Evolutionary conservation across 2,113 vertebrate species (phyloP), one percentile per base, ranked within the genome.

Genomic region (Charadrius vociferus): DNA sequence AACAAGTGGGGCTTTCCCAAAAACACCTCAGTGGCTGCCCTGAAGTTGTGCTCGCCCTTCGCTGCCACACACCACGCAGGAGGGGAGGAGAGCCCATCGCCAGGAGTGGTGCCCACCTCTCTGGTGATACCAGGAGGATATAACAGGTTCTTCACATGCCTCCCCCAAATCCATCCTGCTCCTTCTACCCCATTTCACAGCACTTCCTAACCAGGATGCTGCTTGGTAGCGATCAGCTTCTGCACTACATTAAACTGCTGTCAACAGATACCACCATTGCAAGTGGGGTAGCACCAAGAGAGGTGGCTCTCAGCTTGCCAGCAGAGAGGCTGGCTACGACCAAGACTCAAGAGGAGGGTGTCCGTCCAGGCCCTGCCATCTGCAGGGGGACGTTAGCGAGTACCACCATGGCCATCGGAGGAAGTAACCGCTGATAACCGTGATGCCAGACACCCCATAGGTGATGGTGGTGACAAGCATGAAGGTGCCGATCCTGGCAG

Each of bases 381-480:
- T 68, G 73, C n/a, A 34, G 1, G 2, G 37, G 66, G 41, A 21
- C 16, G 50, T 41, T 19, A 32, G 37, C 1, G 8, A 85, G 50
- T 34, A 34, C 30, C 5, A 1, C 41, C 2, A 1, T 21, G 37
- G 62, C 26, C 30, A 59, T 9, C 2, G 8, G 67, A 65, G 67
- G 19, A 43, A 6, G 43, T 59, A 80, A 53, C 15, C 7, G 1
- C n/a, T 37, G 62, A 41, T 20, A 53, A 9, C 56, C 3, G 0
- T 49, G 56, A 59, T 0, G 2, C 19, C 45, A 75, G 63, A 34
- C 56, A 37, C 12, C 12, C 13, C 19, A 5, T 14, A 1, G 1
- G 26, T 39, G 67, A 36, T 59, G 34, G n/a, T 37, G 79, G 21
- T 59, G 62, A 75, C 68, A 59, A 59, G 16, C 43, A n/a, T 53